A percentile compares a stretch with the other conserved stretches of the same genome.
These are phyloP conservation scores for Megalops atlanticus DNA, from an alignment of 2,113 vertebrate species.

Conservation along the genomic window DNA sequence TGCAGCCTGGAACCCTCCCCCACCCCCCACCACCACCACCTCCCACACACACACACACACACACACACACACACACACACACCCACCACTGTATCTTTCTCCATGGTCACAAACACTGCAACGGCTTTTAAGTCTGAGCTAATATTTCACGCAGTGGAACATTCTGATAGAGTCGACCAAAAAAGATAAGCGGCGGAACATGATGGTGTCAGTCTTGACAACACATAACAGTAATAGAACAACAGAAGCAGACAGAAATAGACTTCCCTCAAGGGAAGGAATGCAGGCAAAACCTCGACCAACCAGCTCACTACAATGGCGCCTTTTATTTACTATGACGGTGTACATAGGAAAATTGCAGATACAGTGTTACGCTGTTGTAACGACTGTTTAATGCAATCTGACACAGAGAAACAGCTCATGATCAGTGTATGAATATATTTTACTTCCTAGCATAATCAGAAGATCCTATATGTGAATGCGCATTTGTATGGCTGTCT, in stretches of 20 bases:
- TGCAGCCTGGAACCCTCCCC: background rate
- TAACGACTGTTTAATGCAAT: too few species aligned
- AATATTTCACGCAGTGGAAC: background rate
- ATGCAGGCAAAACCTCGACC: background rate
- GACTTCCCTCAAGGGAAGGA: background rate
- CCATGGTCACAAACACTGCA: background rate
- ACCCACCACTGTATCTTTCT: background rate
- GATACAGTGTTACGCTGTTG: too few species aligned
- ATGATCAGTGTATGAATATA: background rate
- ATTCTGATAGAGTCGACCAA: background rate
- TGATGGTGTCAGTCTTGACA: background rate
- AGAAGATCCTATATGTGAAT: background rate
- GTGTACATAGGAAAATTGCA: background rate
- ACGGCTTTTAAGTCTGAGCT: background rate
- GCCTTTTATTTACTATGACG: background rate
- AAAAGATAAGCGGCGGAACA: background rate
- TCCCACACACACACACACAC: background rate
- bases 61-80: background rate
- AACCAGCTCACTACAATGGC: background rate
- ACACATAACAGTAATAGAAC: background rate
- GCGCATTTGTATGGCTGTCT: background rate
- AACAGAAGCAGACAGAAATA: too few species aligned
- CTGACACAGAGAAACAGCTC: background rate
- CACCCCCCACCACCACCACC: too few species aligned
- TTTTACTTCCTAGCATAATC: background rate